Evolutionary conservation across 2,113 vertebrate genomes (phyloP).

Genomic region (Onychorhynchus coronatus): DNA sequence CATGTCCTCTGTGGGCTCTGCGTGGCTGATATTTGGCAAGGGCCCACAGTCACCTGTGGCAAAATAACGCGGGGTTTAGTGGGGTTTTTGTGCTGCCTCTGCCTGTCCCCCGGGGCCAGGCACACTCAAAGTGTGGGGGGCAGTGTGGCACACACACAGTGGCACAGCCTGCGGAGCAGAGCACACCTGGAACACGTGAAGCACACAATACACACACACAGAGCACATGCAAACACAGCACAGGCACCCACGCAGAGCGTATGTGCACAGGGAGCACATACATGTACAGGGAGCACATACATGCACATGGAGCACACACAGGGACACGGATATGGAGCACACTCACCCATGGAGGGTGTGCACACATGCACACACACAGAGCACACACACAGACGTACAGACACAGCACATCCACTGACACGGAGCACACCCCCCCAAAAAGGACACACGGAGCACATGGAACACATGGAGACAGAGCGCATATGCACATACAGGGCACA

Average conservation of each 20-base stretch:
- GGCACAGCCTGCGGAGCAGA: background rate
- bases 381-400: too few species aligned
- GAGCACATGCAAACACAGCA: too few species aligned
- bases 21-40: background rate
- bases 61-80: rapidly evolving
- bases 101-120: rapidly evolving
- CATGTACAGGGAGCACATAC: background rate
- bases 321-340: too few species aligned
- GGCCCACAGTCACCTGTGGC: background rate
- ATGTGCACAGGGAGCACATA: background rate
- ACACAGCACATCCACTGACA: too few species aligned
- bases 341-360: too few species aligned
- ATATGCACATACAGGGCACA: background rate
- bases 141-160: rapidly evolving
- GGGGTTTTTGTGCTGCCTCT: background rate
- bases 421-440: too few species aligned
- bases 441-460: too few species aligned
- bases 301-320: too few species aligned
- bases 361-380: too few species aligned
- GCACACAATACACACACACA: background rate
- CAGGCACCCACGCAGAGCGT: too few species aligned
- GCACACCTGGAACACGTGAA: background rate
- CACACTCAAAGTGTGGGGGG: background rate
- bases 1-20: rapidly evolving
- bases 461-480: background rate